A percentile compares a stretch with the other conserved stretches of the same genome.
phyloP scores from a whole-genome alignment of 2,797 vertebrate species.

The Brachymystax lenok region DNA sequence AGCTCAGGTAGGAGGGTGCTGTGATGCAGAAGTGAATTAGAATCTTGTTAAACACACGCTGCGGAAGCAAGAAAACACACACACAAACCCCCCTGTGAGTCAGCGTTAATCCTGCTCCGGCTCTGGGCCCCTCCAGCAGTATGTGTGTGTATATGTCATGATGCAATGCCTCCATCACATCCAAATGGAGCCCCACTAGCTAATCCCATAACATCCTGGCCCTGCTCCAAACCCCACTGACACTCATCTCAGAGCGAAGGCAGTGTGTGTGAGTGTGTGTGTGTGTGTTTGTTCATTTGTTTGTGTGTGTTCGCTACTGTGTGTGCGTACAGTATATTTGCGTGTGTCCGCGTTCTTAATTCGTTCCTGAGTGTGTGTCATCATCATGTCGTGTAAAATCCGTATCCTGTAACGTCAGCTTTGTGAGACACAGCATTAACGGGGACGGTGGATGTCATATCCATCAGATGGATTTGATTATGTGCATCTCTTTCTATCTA shows the following conservation, averaged over 20 bases:
- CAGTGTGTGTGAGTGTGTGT: neutral
- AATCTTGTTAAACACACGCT: slow-evolving; percentile 46
- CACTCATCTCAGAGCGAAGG: slow-evolving; percentile 52
- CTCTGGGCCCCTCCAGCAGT: slow-evolving; percentile 25
- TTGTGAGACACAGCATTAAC: neutral
- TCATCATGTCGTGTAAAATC: neutral
- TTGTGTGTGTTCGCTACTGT: neutral
- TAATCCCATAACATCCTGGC: slow-evolving; percentile 38
- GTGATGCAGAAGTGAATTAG: slow-evolving; percentile 48
- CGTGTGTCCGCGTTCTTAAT: too few relatives aligned
- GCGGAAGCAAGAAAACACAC: neutral
- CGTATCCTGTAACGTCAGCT: neutral
- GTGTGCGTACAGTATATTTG: neutral
- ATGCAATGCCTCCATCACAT: neutral
- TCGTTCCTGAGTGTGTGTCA: neutral
- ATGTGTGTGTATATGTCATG: neutral
- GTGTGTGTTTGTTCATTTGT: neutral
- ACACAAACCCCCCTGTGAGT: slow-evolving; percentile 41
- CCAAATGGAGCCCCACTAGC: neutral
- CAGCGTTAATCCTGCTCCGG: slow-evolving; percentile 55
- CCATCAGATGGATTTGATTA: slow-evolving; percentile 66
- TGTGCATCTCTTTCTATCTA: slow-evolving; percentile 58
- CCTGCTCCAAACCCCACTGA: slow-evolving; percentile 26
- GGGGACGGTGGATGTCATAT: slow-evolving; percentile 43
- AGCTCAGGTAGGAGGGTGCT: slow-evolving; percentile 22